Evolutionary conservation across 2,888 invertebrate species (phyloP), one percentile per base, ranked within the genome.

Genomic region (Cistogaster globosa): DNA sequence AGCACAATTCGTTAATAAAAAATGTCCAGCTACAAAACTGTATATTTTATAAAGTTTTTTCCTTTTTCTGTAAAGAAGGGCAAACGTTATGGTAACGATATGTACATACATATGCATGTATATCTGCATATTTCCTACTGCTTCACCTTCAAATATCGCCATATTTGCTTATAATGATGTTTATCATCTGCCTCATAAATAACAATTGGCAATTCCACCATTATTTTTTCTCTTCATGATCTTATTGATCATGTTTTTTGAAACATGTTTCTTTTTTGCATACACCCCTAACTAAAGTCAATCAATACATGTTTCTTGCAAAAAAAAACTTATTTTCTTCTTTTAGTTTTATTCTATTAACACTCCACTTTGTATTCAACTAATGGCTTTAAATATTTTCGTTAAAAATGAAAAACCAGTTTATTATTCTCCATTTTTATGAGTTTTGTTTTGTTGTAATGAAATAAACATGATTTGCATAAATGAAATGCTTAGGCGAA

Each of bases 391-490:
- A 18, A 22, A 53, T 1, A n/a, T 12, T 20, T 26, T 22, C 22
- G 11, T 4, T 36, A 16, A 58, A 18, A 16, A 36, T 14, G 6
- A 65, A 68, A 81, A 84, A 84, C 84, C 81, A 58, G 84, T 84
- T 84, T 81, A 26, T 5, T 62, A 78, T 58, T 68, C 85, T 78
- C 85, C 85, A 85, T 85, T 85, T 84, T 63, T 63, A 58, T 57
- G 20, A 8, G 9, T 72, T 60, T 51, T 16, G 45, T 26, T 8
- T n/a, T n/a, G n/a, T n/a, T n/a, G n/a, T 63, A 32, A 16, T 14
- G 32, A 83, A 84, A 77, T 57, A 58, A 75, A 82, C 78, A 55
- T 82, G 81, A 85, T 85, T 85, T 85, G 85, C 85, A 85, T 85
- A 85, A 80, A 83, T 55, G 38, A 84, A 74, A 63, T 77, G 74